phyloP scores from a whole-genome alignment of 92 coral and sea anemone genomes.

The Plumapathes pennacea region DNA sequence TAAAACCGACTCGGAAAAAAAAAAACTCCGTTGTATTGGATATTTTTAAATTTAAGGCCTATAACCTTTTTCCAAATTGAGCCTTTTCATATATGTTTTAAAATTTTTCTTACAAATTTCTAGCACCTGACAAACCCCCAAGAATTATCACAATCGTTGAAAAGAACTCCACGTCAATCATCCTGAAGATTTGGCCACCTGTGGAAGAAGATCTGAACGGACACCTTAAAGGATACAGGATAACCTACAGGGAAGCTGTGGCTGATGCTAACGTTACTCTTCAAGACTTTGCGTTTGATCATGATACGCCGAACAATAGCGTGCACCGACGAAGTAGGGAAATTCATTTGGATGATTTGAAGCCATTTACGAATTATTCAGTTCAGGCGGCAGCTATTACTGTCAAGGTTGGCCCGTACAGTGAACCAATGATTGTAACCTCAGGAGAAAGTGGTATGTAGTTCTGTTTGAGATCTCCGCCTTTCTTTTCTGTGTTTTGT shows the following conservation, averaged over 20 bases:
- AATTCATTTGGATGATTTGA: constrained; percentile 4
- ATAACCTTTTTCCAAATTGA: neutral
- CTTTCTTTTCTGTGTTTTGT: neutral
- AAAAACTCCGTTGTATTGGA: neutral
- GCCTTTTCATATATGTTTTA: neutral
- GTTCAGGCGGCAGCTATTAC: constrained; percentile 34
- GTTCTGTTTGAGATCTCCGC: neutral
- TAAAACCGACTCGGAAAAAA: no score
- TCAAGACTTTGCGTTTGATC: no score
- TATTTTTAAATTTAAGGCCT: neutral
- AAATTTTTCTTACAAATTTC: neutral
- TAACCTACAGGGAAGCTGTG: constrained; percentile 8
- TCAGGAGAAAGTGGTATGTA: constrained; percentile 49
- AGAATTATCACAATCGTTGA: constrained; percentile 34
- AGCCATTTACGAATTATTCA: constrained; percentile 23
- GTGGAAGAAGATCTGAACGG: constrained; percentile 26
- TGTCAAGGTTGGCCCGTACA: constrained; percentile 37
- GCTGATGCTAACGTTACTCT: neutral
- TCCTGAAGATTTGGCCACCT: constrained; percentile 43
- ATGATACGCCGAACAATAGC: neutral
- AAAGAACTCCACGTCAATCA: constrained; percentile 63
- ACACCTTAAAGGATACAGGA: constrained; percentile 22
- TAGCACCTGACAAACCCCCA: constrained; percentile 48
- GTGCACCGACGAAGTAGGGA: neutral
- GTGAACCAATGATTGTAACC: constrained; percentile 17